These are phyloP conservation scores for Hydrophis major DNA, from an alignment of 2,797 vertebrate genomes.

Conservation along the genomic window DNA sequence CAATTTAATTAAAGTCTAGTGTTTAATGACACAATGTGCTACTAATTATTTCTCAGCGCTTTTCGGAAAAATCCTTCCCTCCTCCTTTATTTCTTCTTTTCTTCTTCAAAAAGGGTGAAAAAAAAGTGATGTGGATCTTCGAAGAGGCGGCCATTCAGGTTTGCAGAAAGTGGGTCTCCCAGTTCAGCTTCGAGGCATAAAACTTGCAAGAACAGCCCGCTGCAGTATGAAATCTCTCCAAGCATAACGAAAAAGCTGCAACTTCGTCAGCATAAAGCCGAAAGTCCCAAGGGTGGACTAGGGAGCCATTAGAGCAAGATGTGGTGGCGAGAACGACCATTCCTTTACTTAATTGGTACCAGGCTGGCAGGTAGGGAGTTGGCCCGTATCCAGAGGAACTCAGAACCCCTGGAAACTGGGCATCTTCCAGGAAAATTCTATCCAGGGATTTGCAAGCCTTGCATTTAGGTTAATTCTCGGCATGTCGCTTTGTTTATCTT, in stretches of 20 bases:
- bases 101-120: slow-evolving; percentile 36
- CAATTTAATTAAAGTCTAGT: slow-evolving; percentile 78
- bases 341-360: background rate
- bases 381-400: background rate
- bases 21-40: slow-evolving; percentile 72
- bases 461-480: background rate
- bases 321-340: background rate
- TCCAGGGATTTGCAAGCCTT: background rate
- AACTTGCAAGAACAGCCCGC: background rate
- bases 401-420: rapidly evolving
- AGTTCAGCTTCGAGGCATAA: background rate
- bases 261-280: background rate
- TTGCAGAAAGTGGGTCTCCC: background rate
- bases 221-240: background rate
- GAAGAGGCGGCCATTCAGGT: background rate
- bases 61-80: slow-evolving; percentile 37
- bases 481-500: rapidly evolving
- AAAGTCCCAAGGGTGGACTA: background rate
- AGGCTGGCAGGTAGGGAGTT: background rate
- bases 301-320: background rate
- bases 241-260: background rate
- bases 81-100: background rate
- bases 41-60: slow-evolving; percentile 71
- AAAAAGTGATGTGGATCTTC: slow-evolving; percentile 22
- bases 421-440: background rate